Evolutionary conservation across 2,888 invertebrate species (phyloP).

Genomic region (Drosophila falleni): DNA sequence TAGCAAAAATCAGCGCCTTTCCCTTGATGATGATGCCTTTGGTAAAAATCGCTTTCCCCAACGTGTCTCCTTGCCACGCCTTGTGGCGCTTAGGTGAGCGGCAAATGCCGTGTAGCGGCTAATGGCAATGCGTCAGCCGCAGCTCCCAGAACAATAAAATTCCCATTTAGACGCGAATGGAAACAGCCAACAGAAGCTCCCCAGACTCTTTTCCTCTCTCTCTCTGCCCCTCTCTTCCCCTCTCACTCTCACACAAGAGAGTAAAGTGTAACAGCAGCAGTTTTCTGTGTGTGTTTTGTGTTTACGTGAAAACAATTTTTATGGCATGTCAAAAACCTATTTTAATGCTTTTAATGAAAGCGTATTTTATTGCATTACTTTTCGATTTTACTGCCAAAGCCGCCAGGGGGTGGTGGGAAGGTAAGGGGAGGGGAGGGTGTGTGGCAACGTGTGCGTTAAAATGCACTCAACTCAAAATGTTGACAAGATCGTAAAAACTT

Average conservation of each 20-base stretch:
- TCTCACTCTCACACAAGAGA: neutral
- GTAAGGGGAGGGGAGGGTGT: neutral
- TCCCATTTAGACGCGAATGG: constrained; percentile 71
- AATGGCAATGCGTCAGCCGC: constrained; percentile 74
- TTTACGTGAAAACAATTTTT: constrained; percentile 81
- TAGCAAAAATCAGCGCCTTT: constrained; percentile 42
- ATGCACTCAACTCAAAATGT: constrained; percentile 78
- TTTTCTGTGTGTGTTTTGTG: constrained; percentile 58
- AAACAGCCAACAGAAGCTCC: constrained; percentile 35
- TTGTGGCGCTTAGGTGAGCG: constrained; percentile 73
- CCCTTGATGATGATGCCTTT: constrained; percentile 29
- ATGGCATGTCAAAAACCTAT: constrained; percentile 83
- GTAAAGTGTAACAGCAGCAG: constrained; percentile 68
- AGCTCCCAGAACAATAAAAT: constrained; percentile 81
- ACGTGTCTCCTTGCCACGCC: constrained; percentile 4
- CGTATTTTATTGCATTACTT: constrained; percentile 82
- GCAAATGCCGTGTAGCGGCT: constrained; percentile 66
- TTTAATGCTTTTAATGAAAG: constrained; percentile 84
- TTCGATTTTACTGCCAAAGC: constrained; percentile 77
- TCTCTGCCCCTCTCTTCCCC: neutral
- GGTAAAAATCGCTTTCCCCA: neutral
- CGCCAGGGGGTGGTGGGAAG: neutral
- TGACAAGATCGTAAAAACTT: constrained; percentile 81
- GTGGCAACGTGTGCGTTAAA: constrained; percentile 56
- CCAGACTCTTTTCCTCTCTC: constrained; percentile 1